A percentile compares a stretch with the other conserved stretches of the same genome.
Evolutionary conservation across 2,888 invertebrate genomes (phyloP).

Genomic region (Steinernema scapterisci): DNA sequence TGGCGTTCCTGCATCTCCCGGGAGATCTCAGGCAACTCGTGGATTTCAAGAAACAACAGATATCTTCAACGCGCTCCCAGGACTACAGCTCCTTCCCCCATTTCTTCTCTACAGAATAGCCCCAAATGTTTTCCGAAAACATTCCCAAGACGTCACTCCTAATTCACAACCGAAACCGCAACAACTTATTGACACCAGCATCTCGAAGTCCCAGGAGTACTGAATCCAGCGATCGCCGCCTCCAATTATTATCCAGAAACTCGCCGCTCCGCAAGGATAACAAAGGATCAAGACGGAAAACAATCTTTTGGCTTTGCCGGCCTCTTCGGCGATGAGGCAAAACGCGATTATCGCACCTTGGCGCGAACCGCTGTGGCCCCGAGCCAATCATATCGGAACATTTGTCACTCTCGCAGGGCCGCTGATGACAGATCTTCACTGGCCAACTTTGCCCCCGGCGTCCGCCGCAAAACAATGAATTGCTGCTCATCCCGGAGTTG

Average conservation of each 20-base stretch:
- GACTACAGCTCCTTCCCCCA: too few species aligned
- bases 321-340: not conserved
- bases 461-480: constrained; percentile 26
- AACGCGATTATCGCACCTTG: constrained; percentile 16
- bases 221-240: not conserved
- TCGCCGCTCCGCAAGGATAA: not conserved
- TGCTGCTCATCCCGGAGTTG: not conserved
- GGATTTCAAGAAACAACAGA: not conserved
- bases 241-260: not conserved
- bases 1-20: not conserved
- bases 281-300: not conserved
- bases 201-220: too few species aligned
- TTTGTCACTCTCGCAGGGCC: constrained; percentile 2
- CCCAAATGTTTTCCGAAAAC: too few species aligned
- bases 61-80: too few species aligned
- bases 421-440: not conserved
- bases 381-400: constrained; percentile 23
- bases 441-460: not conserved
- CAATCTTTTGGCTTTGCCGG: not conserved
- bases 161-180: too few species aligned
- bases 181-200: too few species aligned
- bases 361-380: constrained; percentile 23
- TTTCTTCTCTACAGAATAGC: too few species aligned
- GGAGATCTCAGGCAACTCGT: not conserved
- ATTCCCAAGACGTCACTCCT: too few species aligned